Evolutionary conservation across 2,888 invertebrate genomes (phyloP).

Genomic region (Tenthredo distinguenda): DNA sequence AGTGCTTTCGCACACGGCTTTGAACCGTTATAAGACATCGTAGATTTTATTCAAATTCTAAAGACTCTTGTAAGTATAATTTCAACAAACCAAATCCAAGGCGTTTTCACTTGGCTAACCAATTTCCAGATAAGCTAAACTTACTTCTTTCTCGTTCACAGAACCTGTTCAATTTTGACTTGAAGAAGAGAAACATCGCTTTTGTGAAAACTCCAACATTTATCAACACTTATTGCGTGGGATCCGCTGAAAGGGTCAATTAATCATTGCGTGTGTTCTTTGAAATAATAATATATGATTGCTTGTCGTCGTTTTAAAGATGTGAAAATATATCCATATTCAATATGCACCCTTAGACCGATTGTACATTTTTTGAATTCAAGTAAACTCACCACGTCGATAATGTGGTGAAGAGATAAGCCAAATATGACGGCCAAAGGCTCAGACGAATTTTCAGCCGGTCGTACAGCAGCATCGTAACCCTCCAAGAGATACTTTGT

Average conservation of each 20-base stretch:
- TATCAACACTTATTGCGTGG: not conserved
- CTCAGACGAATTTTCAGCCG: conserved; percentile 88
- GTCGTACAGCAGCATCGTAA: conserved; percentile 89
- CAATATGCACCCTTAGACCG: not conserved
- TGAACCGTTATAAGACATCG: not conserved
- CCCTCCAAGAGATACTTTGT: conserved; percentile 86
- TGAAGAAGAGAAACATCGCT: not conserved
- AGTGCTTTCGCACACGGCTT: not conserved
- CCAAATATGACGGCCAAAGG: conserved; percentile 90
- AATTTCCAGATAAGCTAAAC: not conserved
- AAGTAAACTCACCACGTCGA: conserved; percentile 87
- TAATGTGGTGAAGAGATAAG: conserved; percentile 90
- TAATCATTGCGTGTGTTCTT: not conserved
- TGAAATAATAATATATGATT: not conserved
- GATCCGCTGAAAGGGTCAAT: not conserved
- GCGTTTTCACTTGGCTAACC: not conserved
- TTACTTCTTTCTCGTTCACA: not conserved
- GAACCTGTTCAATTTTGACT: not conserved
- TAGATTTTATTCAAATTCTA: conserved; percentile 12
- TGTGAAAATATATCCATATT: not conserved
- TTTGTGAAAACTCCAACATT: not conserved
- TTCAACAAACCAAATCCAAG: not conserved
- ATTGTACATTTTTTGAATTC: not conserved
- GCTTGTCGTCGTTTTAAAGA: not conserved
- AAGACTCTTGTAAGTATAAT: not conserved